Conservation (phyloP, 37 sponge, comb jelly and placozoan genomes). For the Chondrilla cf. caribensis region DNA sequence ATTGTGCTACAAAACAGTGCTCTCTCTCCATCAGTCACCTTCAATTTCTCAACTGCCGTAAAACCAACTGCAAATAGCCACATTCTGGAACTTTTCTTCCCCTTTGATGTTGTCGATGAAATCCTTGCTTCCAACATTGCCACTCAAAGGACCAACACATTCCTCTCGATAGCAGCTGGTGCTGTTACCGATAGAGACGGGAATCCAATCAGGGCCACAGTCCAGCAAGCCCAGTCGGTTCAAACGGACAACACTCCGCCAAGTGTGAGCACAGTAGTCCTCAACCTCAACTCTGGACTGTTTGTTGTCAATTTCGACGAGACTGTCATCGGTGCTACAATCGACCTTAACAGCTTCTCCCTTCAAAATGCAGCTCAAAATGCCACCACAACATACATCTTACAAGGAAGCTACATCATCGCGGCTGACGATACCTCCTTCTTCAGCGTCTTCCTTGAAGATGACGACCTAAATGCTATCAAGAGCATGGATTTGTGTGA, state of each 20-base stretch:
- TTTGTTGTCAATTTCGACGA: conserved; percentile 71
- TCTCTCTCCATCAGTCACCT: conserved; percentile 27
- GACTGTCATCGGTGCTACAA: conserved; percentile 46
- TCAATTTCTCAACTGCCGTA: conserved; percentile 47
- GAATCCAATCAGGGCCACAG: conserved; percentile 37
- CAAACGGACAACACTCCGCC: conserved; percentile 64
- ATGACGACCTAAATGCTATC: conserved; percentile 67
- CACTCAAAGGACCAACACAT: conserved; percentile 50
- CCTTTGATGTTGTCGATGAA: conserved; percentile 43
- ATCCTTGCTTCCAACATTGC: conserved; percentile 58
- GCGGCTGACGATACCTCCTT: conserved; percentile 33
- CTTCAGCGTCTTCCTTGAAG: conserved; percentile 37
- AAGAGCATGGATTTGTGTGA: conserved; percentile 63
- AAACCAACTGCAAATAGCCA: conserved; percentile 51
- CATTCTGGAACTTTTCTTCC: conserved; percentile 46
- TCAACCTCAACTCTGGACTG: conserved; percentile 73
- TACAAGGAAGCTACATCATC: conserved; percentile 36
- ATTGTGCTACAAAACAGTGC: conserved; percentile 51
- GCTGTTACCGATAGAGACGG: conserved; percentile 63
- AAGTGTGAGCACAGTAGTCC: conserved; percentile 40
- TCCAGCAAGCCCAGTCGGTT: conserved; percentile 52
- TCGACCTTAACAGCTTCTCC: conserved; percentile 40
- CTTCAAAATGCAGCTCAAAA: conserved; percentile 36
- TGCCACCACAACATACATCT: conserved; percentile 36
- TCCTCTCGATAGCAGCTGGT: conserved; percentile 39